Evolutionary conservation across 2,113 vertebrate species (phyloP), one percentile per base, ranked within the genome.

Genomic region (Sprattus sprattus): DNA sequence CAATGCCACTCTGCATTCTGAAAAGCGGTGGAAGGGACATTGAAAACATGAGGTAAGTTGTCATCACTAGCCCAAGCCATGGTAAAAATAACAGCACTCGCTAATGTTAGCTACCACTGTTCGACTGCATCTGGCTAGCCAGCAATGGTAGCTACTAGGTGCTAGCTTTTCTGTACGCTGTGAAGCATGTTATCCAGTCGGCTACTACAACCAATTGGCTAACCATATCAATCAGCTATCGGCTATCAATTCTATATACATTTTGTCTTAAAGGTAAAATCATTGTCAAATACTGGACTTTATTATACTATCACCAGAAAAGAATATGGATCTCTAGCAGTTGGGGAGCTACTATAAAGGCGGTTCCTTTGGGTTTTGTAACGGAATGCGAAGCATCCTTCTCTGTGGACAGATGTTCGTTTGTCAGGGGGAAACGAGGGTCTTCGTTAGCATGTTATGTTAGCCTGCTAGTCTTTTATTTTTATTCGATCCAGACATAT

Each of bases 21-120:
- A 93, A 96, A 87, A 96, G 97, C 94, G 95, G 97, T 25, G 97
- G 97, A 86, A 95, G 97, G 84, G 97, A 96, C 71, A 92, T 99
- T 60, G 95, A 96, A 84, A 99, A 99, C 92, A 98, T 99, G 97
- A 95, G 96, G 98, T 96, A 90, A 94, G 93, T 89, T 88, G 60
- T 87, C 18, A 25, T 25, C 81, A 60, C 32, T 39, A 6, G 32
- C 46, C 47, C 16, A 45, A 57, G 54, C 54, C 39, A 28, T 86
- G 82, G 44, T 9, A 86, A 82, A 50, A 47, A 47, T 82, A 60
- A 46, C 18, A 54, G 28, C 44, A 47, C 4, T 25, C 54, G 78
- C 50, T 84, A 64, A 54, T 54, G 46, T 64, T 47, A 84, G 84
- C 54, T 80, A 64, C 80, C 49, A 52, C 13, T 46, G 71, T 13